Conservation (phyloP, 2,888 invertebrate species). For the Mythimna ferrago region DNA sequence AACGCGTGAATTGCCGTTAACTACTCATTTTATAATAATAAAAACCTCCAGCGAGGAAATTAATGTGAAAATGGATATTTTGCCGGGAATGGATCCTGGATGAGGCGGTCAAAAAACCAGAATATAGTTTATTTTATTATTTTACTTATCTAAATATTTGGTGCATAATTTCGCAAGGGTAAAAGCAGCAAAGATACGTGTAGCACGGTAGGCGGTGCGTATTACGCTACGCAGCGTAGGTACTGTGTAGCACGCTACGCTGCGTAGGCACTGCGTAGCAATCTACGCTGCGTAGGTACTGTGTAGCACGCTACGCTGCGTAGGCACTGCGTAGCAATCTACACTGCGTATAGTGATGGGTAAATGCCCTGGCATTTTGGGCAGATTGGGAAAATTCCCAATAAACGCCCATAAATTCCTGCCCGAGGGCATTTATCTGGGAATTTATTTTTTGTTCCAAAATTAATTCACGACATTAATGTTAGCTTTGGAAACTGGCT, state of each 20-base stretch:
- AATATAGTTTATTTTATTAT: background rate
- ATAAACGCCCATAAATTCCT: no score
- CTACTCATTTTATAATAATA: conserved; percentile 1
- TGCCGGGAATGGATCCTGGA: background rate
- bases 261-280: background rate
- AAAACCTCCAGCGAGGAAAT: background rate
- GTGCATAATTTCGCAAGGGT: background rate
- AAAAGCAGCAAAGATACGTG: background rate
- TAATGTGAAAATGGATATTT: background rate
- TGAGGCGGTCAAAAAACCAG: background rate
- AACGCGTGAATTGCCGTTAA: background rate
- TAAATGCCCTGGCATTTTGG: no score
- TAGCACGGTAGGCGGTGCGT: background rate
- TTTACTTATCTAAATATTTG: background rate
- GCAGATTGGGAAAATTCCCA: no score
- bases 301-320: background rate
- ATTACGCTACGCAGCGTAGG: background rate
- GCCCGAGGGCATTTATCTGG: no score
- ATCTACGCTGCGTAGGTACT: background rate
- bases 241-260: background rate
- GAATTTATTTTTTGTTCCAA: no score
- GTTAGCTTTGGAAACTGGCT: no score
- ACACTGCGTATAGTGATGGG: no score
- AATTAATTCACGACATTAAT: no score
- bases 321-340: background rate